Evolutionary conservation across 2,888 invertebrate genomes (phyloP).

Genomic region (Rhagonycha fulva): DNA sequence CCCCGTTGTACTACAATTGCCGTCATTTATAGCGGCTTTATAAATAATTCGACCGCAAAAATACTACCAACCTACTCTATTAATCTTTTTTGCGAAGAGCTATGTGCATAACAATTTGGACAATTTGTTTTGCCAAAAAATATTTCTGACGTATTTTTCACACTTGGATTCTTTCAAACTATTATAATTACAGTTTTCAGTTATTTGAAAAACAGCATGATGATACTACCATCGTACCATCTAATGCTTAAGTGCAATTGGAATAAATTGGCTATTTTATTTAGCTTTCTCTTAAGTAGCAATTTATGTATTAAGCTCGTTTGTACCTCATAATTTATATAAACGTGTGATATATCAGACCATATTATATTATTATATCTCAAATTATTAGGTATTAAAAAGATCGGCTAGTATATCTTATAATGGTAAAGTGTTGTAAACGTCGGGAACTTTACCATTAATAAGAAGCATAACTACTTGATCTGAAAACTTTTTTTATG

Average conservation of each 20-base stretch:
- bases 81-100: conserved; percentile 28
- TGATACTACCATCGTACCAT: not conserved
- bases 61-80: conserved; percentile 32
- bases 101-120: conserved; percentile 20
- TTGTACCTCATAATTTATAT: not conserved
- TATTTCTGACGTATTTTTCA: not conserved
- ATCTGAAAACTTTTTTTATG: not conserved
- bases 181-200: not conserved
- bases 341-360: not conserved
- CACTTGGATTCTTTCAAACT: not conserved
- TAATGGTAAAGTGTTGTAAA: not conserved
- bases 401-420: not conserved
- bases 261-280: not conserved
- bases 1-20: conserved; percentile 44
- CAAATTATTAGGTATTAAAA: not conserved
- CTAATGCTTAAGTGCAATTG: not conserved
- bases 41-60: conserved; percentile 33
- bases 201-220: not conserved
- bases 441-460: not conserved
- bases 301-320: not conserved
- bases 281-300: not conserved
- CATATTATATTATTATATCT: not conserved
- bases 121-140: conserved; percentile 13
- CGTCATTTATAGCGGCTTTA: conserved; percentile 32
- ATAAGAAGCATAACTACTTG: not conserved